Evolutionary conservation across 2,888 invertebrate species (phyloP).

Genomic region (Vesta saturnalis): DNA sequence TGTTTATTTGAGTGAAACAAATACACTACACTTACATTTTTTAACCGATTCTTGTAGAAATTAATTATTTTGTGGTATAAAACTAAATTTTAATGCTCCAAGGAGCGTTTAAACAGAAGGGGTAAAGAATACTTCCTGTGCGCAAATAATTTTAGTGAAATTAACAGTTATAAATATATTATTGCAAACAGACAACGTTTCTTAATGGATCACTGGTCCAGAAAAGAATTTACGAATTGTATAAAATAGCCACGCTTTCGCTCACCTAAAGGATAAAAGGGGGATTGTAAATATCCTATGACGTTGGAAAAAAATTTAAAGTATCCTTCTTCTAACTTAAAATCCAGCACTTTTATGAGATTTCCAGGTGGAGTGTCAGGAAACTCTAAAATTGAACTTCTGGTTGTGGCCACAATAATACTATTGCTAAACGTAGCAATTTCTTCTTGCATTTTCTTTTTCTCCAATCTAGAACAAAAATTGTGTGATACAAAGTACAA

Average conservation of each 20-base stretch:
- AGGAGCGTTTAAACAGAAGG: no score
- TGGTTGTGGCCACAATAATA: constrained; percentile 29
- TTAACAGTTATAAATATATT: no score
- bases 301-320: constrained; percentile 71
- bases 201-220: no score
- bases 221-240: not conserved
- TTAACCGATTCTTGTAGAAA: no score
- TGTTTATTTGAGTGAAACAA: no score
- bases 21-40: no score
- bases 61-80: no score
- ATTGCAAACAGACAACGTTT: no score
- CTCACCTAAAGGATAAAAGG: constrained; percentile 73
- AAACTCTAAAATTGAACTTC: constrained; percentile 50
- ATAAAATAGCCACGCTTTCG: no score
- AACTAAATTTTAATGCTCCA: no score
- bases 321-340: constrained; percentile 70
- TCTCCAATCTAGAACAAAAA: constrained; percentile 20
- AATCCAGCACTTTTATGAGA: constrained; percentile 60
- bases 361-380: constrained; percentile 58
- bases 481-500: not conserved
- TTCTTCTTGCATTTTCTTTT: constrained; percentile 15
- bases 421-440: constrained; percentile 25
- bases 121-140: no score
- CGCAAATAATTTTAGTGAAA: no score
- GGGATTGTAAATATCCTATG: constrained; percentile 71